A percentile compares a stretch with the other conserved stretches of the same genome.
Evolutionary conservation across 2,113 vertebrate genomes (phyloP).

Genomic region (Istiophorus platypterus): DNA sequence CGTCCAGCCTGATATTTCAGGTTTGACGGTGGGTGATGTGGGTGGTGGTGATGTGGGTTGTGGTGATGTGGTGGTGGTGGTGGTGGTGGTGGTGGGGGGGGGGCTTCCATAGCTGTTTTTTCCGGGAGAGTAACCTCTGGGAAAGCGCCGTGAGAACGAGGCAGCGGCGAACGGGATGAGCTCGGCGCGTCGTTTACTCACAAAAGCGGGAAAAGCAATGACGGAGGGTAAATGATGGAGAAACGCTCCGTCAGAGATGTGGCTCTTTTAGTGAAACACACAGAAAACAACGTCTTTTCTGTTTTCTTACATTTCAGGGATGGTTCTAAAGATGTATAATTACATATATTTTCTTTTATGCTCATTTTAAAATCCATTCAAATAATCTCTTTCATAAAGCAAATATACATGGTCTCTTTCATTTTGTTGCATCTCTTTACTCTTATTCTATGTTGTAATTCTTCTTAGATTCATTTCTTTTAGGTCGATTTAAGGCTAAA

Average conservation of each 20-base stretch:
- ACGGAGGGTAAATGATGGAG: background rate
- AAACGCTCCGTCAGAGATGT: background rate
- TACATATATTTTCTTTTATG: background rate
- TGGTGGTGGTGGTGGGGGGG: no score
- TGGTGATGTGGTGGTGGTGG: no score
- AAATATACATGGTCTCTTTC: background rate
- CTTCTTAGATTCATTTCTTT: no score
- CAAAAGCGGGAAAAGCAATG: background rate
- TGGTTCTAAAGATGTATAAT: no score
- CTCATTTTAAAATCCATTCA: background rate
- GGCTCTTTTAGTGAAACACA: no score
- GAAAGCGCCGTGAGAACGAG: background rate
- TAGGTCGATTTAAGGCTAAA: no score
- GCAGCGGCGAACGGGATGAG: background rate
- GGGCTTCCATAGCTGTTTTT: background rate
- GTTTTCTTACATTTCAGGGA: no score
- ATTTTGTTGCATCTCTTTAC: no score
- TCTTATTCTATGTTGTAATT: no score
- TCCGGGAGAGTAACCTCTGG: slow-evolving; percentile 26
- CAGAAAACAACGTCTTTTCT: no score
- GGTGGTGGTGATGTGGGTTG: no score
- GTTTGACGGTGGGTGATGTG: no score
- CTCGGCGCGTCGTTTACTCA: background rate
- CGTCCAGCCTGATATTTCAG: slow-evolving; percentile 43
- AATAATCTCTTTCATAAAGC: background rate